Percentiles rank a stretch among this genome's conserved stretches.
Conservation (phyloP, 2,797 vertebrate species). For the Aldrovandia affinis region DNA sequence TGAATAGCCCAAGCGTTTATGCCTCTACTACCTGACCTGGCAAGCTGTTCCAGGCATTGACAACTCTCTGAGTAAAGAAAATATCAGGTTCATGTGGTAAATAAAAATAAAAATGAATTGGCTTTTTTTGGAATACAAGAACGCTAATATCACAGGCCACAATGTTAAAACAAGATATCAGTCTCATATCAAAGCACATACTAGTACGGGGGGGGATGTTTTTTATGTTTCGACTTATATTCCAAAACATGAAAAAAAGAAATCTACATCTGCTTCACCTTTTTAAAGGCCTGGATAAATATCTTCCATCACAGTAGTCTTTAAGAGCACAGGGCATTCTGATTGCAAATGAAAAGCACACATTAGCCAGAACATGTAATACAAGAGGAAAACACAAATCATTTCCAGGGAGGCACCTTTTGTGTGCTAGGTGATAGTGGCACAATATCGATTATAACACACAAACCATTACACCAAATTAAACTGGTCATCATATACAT, state of each 20-base stretch:
- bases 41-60: too few species aligned
- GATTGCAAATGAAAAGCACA: constrained; percentile 17
- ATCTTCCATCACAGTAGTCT: constrained; percentile 29
- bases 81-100: constrained; percentile 26
- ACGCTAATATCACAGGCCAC: constrained; percentile 19
- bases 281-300: constrained; percentile 26
- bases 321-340: constrained; percentile 25
- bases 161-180: constrained; percentile 17
- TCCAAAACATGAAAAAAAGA: constrained; percentile 11
- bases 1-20: too few species aligned
- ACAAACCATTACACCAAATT: not conserved
- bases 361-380: constrained; percentile 20
- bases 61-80: constrained; percentile 10
- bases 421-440: constrained; percentile 17
- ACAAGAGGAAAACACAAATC: not conserved
- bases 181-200: not conserved
- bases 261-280: constrained; percentile 1
- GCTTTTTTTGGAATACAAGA: constrained; percentile 29
- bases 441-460: constrained; percentile 7
- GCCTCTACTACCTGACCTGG: too few species aligned
- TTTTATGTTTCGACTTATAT: not conserved
- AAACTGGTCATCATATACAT: not conserved
- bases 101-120: constrained; percentile 16
- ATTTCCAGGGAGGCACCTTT: constrained; percentile 10
- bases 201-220: too few species aligned